Conservation (phyloP, 2,888 invertebrate species). For the Mystacides longicornis region DNA sequence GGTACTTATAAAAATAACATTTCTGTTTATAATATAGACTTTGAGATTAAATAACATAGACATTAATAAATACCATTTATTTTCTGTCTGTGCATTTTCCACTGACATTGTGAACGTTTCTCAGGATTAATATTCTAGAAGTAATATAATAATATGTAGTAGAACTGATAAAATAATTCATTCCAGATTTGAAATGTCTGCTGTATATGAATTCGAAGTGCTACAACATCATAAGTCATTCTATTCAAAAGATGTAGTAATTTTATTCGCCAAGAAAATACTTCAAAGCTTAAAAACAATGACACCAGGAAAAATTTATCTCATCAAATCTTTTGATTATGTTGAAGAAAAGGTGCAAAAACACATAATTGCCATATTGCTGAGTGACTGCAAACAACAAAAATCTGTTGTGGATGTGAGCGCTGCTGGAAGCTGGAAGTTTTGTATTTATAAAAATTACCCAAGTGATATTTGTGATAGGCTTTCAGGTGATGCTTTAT, state of each 20-base stretch:
- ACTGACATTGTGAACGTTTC: too few species aligned
- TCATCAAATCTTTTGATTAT: conserved; percentile 30
- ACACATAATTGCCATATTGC: conserved; percentile 36
- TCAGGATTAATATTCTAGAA: too few species aligned
- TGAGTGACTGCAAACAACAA: conserved; percentile 39
- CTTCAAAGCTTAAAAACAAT: conserved; percentile 34
- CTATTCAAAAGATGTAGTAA: conserved; percentile 34
- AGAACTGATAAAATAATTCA: too few species aligned
- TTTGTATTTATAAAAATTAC: conserved; percentile 38
- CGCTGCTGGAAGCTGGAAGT: conserved; percentile 23
- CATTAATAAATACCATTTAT: too few species aligned
- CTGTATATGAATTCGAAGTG: conserved; percentile 31
- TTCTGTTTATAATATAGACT: too few species aligned
- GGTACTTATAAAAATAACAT: too few species aligned
- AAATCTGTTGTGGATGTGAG: conserved; percentile 14
- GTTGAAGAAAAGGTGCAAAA: conserved; percentile 31
- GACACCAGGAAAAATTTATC: conserved; percentile 35
- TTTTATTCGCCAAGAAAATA: conserved; percentile 33
- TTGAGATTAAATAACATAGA: too few species aligned
- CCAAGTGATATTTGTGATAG: too few species aligned
- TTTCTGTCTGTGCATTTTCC: too few species aligned
- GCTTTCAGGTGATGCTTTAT: conserved; percentile 36
- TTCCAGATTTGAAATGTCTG: background rate
- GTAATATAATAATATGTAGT: too few species aligned
- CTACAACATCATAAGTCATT: conserved; percentile 37